These are phyloP conservation scores for Bos javanicus DNA, from an alignment of 2,113 vertebrate species.

Conservation along the genomic window DNA sequence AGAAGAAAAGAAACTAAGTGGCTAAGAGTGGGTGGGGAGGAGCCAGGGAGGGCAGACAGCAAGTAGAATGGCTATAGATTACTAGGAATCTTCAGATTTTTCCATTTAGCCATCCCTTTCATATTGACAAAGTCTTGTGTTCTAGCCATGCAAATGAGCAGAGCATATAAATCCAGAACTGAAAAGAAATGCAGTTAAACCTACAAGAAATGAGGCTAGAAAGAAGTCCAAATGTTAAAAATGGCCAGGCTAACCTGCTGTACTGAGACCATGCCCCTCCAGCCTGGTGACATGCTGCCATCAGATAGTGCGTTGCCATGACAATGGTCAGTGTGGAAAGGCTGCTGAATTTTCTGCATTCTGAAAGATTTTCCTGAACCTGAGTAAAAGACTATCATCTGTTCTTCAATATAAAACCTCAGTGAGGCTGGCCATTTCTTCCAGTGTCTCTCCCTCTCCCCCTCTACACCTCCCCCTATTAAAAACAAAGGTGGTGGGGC, in stretches of 20 bases:
- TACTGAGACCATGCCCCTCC: constrained; percentile 58
- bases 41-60: background rate
- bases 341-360: constrained; percentile 67
- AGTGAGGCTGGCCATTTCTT: background rate
- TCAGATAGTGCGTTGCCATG: constrained; percentile 73
- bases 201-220: constrained; percentile 50
- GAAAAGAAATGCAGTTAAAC: constrained; percentile 39
- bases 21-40: background rate
- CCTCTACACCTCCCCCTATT: background rate
- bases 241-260: constrained; percentile 62
- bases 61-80: background rate
- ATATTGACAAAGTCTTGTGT: background rate
- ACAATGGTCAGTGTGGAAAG: constrained; percentile 72
- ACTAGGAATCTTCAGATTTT: constrained; percentile 36
- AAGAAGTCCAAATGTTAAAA: constrained; percentile 57
- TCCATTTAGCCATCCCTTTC: constrained; percentile 22
- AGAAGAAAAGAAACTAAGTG: constrained; percentile 31
- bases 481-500: background rate
- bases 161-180: constrained; percentile 15
- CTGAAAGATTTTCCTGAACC: constrained; percentile 62
- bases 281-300: constrained; percentile 61
- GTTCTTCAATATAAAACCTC: constrained; percentile 42
- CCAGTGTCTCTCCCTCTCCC: background rate
- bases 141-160: constrained; percentile 46
- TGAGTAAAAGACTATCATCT: constrained; percentile 51